Evolutionary conservation across 2,113 vertebrate species (phyloP).

Genomic region (Gnathonemus longibarbis): DNA sequence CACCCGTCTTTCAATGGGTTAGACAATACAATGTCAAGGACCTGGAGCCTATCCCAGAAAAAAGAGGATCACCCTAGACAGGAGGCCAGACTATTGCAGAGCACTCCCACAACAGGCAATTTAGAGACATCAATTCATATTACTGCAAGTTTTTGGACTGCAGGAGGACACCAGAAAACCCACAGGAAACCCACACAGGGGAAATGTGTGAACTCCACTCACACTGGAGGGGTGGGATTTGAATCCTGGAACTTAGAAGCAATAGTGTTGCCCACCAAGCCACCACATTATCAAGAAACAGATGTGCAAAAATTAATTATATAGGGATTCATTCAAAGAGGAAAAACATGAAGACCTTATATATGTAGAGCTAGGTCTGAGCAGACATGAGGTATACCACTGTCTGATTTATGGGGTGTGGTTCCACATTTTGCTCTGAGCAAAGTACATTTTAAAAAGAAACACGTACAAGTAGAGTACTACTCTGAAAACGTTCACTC

Average conservation of each 20-base stretch:
- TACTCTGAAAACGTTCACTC: not conserved
- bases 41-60: not conserved
- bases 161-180: not conserved
- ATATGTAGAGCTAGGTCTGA: conserved; percentile 9
- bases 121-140: conserved; percentile 3
- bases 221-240: not conserved
- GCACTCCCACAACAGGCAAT: conserved; percentile 6
- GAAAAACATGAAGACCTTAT: not conserved
- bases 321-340: not conserved
- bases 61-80: not conserved
- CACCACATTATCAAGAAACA: not conserved
- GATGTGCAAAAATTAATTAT: not conserved
- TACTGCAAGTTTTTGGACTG: conserved; percentile 3
- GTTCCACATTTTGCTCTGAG: not conserved
- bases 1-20: not conserved
- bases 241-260: not conserved
- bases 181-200: not conserved
- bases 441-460: not conserved
- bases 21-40: not conserved
- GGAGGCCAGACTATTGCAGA: not conserved
- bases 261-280: not conserved
- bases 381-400: conserved; percentile 25
- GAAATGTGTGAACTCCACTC: not conserved
- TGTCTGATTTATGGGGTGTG: conserved; percentile 16
- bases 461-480: not conserved